Evolutionary conservation across 2,113 vertebrate genomes (phyloP).

Genomic region (Cynoglossus semilaevis): DNA sequence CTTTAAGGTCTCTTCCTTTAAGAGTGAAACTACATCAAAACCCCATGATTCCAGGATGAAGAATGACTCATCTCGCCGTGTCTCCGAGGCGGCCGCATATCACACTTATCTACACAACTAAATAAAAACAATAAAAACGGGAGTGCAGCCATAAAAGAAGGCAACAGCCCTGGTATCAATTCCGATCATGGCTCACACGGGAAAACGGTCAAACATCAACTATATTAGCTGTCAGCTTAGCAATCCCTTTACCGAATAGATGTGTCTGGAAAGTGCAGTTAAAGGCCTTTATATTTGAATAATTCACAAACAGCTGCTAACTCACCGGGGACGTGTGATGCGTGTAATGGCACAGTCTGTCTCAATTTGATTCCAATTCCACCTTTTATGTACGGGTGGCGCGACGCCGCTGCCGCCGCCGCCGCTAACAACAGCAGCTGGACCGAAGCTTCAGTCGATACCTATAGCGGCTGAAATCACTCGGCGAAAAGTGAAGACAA

Average conservation of each 20-base stretch:
- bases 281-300: constrained; percentile 47
- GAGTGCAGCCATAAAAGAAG: constrained; percentile 13
- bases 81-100: not conserved
- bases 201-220: constrained; percentile 23
- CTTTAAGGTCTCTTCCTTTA: too few relatives aligned
- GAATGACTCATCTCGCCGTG: not conserved
- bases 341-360: constrained; percentile 27
- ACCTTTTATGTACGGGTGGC: not conserved
- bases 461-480: not conserved
- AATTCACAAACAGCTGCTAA: constrained; percentile 55
- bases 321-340: constrained; percentile 29
- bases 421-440: not conserved
- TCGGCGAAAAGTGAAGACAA: not conserved
- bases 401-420: not conserved
- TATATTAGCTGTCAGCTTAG: constrained; percentile 29
- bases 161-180: constrained; percentile 5
- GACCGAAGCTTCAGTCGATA: not conserved
- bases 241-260: constrained; percentile 33
- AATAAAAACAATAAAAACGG: constrained; percentile 33
- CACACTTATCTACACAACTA: constrained; percentile 14
- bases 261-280: constrained; percentile 36
- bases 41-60: constrained; percentile 4
- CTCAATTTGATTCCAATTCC: constrained; percentile 31
- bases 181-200: constrained; percentile 21
- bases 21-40: constrained; percentile 9